Percentiles rank a stretch among this genome's conserved stretches.
phyloP scores from a whole-genome alignment of 2,797 vertebrate species.

The Gymnothorax reevesii region DNA sequence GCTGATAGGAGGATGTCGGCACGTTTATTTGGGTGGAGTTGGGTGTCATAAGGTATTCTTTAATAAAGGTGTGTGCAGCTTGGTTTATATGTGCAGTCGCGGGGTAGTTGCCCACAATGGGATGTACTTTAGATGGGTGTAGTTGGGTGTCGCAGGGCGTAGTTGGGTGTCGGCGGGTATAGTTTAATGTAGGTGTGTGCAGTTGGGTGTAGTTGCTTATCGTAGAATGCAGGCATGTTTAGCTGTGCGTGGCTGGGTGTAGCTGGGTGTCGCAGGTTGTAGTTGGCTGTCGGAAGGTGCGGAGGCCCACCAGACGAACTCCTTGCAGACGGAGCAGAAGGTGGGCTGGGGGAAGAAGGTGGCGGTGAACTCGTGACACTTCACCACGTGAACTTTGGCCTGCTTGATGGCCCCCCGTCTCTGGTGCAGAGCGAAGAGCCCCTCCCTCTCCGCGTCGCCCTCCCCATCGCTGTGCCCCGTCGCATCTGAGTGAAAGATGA shows the following conservation, averaged over 20 bases:
- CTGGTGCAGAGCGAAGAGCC: constrained; percentile 86
- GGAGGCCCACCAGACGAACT: constrained; percentile 89
- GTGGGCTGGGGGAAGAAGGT: constrained; percentile 98
- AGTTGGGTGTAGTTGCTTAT: too few relatives aligned
- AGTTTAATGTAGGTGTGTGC: too few relatives aligned
- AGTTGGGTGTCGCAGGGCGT: neutral
- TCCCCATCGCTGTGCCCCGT: constrained; percentile 71
- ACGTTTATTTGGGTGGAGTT: too few relatives aligned
- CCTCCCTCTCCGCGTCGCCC: constrained; percentile 74
- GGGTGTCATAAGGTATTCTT: too few relatives aligned
- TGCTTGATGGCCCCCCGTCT: constrained; percentile 96
- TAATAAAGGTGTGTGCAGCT: too few relatives aligned
- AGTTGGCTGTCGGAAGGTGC: neutral
- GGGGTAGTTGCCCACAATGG: too few relatives aligned
- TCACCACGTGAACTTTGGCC: constrained; percentile 90
- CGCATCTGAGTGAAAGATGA: constrained; percentile 71
- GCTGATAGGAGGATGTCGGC: too few relatives aligned
- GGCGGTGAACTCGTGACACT: constrained; percentile 93
- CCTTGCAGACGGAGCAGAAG: constrained; percentile 97
- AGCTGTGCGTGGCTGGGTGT: neutral
- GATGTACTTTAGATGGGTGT: too few relatives aligned
- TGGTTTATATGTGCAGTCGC: too few relatives aligned
- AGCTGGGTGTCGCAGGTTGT: neutral
- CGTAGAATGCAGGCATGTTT: too few relatives aligned
- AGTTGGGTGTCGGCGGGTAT: too few relatives aligned